phyloP scores from a whole-genome alignment of 1,140 invertebrate species.

The Trichonephila clavipes region DNA sequence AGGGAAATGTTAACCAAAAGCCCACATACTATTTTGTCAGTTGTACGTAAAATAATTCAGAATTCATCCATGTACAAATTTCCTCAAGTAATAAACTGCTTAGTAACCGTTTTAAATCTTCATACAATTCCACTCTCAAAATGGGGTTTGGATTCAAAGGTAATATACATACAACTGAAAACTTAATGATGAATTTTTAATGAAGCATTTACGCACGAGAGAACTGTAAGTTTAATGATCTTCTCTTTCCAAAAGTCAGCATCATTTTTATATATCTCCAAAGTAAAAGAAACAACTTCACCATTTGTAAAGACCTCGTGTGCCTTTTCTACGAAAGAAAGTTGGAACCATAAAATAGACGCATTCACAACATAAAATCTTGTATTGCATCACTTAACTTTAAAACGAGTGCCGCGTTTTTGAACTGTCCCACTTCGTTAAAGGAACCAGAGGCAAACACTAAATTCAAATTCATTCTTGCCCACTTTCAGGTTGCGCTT shows the following conservation, averaged over 20 bases:
- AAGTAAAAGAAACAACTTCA: background rate
- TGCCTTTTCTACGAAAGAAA: background rate
- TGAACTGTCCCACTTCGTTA: conserved; percentile 6
- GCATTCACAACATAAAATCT: conserved; percentile 20
- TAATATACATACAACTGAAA: background rate
- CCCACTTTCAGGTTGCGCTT: background rate
- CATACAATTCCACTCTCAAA: too few species aligned
- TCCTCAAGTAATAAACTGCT: background rate
- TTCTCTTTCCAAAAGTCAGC: too few species aligned
- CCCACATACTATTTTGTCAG: too few species aligned
- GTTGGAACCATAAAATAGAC: background rate
- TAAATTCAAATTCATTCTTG: conserved; percentile 26
- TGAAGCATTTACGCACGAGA: background rate
- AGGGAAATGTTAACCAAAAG: too few species aligned
- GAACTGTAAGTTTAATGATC: background rate
- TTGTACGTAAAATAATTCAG: too few species aligned
- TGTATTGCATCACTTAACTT: background rate
- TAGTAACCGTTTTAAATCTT: background rate
- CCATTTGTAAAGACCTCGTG: background rate
- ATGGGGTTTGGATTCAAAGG: too few species aligned
- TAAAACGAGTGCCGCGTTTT: background rate
- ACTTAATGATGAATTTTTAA: background rate
- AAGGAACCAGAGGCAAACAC: background rate
- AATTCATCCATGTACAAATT: background rate
- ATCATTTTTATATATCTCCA: too few species aligned